phyloP scores from a whole-genome alignment of 2,113 vertebrate genomes.

The Origma solitaria region DNA sequence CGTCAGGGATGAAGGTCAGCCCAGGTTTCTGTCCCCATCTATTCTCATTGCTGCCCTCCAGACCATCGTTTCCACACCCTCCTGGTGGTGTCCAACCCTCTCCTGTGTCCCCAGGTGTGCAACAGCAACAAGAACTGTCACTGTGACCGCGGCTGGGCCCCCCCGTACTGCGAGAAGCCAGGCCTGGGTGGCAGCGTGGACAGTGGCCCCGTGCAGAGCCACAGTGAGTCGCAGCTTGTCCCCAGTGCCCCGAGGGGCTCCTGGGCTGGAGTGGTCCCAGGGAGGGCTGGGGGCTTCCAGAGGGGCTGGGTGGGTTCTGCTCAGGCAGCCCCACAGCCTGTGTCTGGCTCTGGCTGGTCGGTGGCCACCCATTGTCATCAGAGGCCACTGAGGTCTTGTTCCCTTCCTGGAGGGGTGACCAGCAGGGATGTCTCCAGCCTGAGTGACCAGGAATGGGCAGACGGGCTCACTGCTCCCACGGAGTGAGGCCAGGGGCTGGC shows the following conservation, averaged over 20 bases:
- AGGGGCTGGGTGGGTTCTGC: neutral
- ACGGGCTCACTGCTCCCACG: fast-evolving
- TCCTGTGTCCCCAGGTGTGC: constrained; percentile 78
- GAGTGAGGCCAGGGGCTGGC: neutral
- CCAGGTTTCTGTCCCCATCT: fast-evolving
- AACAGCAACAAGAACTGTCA: constrained; percentile 96
- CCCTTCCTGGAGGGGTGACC: neutral
- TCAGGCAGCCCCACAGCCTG: neutral
- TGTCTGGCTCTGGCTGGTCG: neutral
- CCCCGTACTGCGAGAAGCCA: constrained; percentile 84
- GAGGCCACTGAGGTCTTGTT: neutral
- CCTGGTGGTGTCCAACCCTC: neutral
- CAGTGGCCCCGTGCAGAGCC: constrained; percentile 84
- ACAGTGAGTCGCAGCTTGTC: constrained; percentile 68
- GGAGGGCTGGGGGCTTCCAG: neutral
- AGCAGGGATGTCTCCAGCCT: neutral
- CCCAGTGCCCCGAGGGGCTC: fast-evolving
- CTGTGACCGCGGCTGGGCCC: constrained; percentile 86
- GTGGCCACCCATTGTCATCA: neutral
- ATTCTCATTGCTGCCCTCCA: fast-evolving
- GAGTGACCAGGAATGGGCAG: neutral
- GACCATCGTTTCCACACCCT: fast-evolving
- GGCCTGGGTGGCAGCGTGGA: constrained; percentile 90
- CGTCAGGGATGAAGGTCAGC: neutral
- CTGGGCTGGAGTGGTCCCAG: fast-evolving